These are phyloP conservation scores for Bilobella aurantiaca DNA, from an alignment of 1,140 invertebrate species.

Conservation along the genomic window DNA sequence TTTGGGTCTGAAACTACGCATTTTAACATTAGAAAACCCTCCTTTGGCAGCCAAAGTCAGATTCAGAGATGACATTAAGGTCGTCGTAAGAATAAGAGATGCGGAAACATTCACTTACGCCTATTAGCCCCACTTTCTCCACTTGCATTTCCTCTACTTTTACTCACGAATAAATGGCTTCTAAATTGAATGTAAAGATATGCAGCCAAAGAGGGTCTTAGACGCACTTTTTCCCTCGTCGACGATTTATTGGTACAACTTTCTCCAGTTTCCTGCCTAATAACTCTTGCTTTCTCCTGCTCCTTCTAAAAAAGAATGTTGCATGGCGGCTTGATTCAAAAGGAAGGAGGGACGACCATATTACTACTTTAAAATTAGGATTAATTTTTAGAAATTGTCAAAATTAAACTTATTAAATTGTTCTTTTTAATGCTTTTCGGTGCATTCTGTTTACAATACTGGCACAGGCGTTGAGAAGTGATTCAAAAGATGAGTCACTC, in stretches of 20 bases:
- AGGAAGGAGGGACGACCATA: no score
- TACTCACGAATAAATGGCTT: neutral
- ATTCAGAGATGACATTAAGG: slow-evolving; percentile 25
- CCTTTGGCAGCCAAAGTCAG: slow-evolving; percentile 2
- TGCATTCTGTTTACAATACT: no score
- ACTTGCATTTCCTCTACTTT: slow-evolving; percentile 5
- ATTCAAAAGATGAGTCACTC: no score
- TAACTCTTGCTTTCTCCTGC: neutral
- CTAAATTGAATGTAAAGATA: slow-evolving; percentile 9
- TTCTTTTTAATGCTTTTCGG: no score
- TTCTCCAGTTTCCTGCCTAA: neutral
- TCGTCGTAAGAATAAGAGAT: slow-evolving; percentile 26
- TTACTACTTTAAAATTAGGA: no score
- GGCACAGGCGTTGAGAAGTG: no score
- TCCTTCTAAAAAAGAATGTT: neutral
- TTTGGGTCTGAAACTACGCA: no score
- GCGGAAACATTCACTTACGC: slow-evolving; percentile 9
- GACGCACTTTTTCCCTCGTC: neutral
- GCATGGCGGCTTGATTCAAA: neutral
- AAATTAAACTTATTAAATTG: no score
- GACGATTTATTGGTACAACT: neutral
- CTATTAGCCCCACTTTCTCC: slow-evolving; percentile 1
- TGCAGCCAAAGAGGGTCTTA: neutral
- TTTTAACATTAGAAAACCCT: neutral
- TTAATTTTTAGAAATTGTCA: no score